These are phyloP conservation scores for Cephalopachus bancanus DNA, from an alignment of 2,797 vertebrate species.

Conservation along the genomic window DNA sequence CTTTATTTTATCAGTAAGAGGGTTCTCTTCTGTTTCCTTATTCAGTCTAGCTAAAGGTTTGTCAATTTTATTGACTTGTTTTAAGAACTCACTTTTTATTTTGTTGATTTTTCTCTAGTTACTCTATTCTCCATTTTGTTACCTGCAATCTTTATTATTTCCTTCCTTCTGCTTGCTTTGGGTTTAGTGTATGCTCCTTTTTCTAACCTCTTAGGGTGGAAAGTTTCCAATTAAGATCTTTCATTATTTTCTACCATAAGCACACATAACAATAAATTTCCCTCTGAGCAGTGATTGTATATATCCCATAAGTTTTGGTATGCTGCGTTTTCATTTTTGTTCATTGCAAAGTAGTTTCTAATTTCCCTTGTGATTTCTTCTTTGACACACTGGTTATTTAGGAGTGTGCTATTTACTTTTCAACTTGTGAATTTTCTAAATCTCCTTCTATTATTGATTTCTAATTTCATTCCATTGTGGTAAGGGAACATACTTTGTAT, in stretches of 20 bases:
- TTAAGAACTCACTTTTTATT: too few species aligned
- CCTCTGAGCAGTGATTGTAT: rapidly evolving
- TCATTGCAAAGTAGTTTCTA: too few species aligned
- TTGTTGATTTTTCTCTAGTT: too few species aligned
- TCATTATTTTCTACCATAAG: rapidly evolving
- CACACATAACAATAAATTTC: rapidly evolving
- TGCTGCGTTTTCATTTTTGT: too few species aligned
- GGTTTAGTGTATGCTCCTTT: too few species aligned
- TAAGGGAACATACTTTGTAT: too few species aligned
- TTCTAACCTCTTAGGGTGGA: background rate
- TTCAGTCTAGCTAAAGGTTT: background rate
- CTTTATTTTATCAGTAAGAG: background rate
- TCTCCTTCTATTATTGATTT: background rate
- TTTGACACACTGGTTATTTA: background rate
- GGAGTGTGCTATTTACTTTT: background rate
- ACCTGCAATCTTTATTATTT: background rate
- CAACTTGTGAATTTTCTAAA: background rate
- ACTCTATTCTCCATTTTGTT: too few species aligned
- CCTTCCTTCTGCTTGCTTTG: background rate
- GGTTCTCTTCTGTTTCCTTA: rapidly evolving
- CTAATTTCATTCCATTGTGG: too few species aligned
- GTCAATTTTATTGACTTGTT: too few species aligned
- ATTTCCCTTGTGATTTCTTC: background rate
- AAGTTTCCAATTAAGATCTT: background rate
- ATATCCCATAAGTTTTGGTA: rapidly evolving